Evolutionary conservation across 1,140 invertebrate species (phyloP).

Genomic region (Saccostrea echinata): DNA sequence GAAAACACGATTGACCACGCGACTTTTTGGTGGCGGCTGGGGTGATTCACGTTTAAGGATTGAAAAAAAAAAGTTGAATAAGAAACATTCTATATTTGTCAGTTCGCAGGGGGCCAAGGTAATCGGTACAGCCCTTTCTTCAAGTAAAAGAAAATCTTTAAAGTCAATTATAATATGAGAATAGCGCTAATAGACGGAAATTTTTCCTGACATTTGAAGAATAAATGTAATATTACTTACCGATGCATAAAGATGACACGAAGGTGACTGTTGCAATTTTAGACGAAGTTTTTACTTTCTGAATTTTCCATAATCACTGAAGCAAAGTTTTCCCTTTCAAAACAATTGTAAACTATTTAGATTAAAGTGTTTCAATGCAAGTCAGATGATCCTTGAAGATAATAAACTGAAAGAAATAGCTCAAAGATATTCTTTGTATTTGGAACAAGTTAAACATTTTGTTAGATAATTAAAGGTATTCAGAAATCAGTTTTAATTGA

Average conservation of each 20-base stretch:
- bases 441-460: background rate
- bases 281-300: slow-evolving; percentile 26
- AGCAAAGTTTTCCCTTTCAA: background rate
- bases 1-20: slow-evolving; percentile 37
- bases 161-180: slow-evolving; percentile 33
- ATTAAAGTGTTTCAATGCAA: slow-evolving; percentile 12
- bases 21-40: background rate
- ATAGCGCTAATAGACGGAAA: slow-evolving; percentile 27
- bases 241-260: slow-evolving; percentile 30
- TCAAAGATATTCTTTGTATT: background rate
- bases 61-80: slow-evolving; percentile 24
- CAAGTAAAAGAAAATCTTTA: slow-evolving; percentile 22
- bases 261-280: slow-evolving; percentile 34
- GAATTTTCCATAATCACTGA: background rate
- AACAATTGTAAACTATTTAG: slow-evolving; percentile 20
- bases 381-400: slow-evolving; percentile 22
- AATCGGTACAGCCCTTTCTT: slow-evolving; percentile 31
- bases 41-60: slow-evolving; percentile 12
- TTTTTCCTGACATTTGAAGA: slow-evolving; percentile 33
- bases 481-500: slow-evolving; percentile 1
- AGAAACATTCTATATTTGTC: slow-evolving; percentile 31
- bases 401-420: background rate
- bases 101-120: slow-evolving; percentile 28
- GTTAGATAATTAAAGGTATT: background rate
- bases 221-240: slow-evolving; percentile 38